phyloP scores from a whole-genome alignment of 2,113 vertebrate genomes.

The Periophthalmodon schlosseri region DNA sequence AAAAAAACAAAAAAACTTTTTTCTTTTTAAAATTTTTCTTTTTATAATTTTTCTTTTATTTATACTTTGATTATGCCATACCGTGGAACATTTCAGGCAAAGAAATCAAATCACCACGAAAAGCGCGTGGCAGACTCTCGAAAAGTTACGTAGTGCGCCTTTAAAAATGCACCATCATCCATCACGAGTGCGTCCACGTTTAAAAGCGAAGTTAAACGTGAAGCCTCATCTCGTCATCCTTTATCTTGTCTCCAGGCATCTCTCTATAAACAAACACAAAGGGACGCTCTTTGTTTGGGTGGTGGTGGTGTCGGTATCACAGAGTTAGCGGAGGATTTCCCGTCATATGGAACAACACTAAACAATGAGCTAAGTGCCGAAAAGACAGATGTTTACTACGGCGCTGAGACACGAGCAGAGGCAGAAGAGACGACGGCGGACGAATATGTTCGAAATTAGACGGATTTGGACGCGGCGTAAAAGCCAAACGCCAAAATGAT shows the following conservation, averaged over 20 bases:
- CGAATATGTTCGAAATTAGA: neutral
- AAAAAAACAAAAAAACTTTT: too few species aligned
- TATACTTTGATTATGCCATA: too few species aligned
- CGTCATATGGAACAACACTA: constrained; percentile 39
- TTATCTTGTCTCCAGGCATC: neutral
- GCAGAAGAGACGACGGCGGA: constrained; percentile 21
- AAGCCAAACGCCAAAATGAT: neutral
- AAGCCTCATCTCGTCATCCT: neutral
- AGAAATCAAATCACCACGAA: too few species aligned
- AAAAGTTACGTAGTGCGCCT: too few species aligned
- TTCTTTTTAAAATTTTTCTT: too few species aligned
- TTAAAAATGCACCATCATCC: too few species aligned
- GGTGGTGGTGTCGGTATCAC: constrained; percentile 16
- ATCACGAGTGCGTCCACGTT: too few species aligned
- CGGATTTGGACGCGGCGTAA: neutral
- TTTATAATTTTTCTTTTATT: too few species aligned
- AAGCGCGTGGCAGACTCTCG: too few species aligned
- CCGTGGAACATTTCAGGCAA: too few species aligned
- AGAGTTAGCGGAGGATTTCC: constrained; percentile 18
- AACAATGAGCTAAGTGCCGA: constrained; percentile 57
- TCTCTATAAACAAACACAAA: neutral
- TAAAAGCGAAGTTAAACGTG: too few species aligned
- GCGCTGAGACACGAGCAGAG: constrained; percentile 4
- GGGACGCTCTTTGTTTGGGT: neutral
- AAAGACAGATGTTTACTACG: constrained; percentile 25